phyloP scores from a whole-genome alignment of 2,797 vertebrate species.

The Anas acuta region DNA sequence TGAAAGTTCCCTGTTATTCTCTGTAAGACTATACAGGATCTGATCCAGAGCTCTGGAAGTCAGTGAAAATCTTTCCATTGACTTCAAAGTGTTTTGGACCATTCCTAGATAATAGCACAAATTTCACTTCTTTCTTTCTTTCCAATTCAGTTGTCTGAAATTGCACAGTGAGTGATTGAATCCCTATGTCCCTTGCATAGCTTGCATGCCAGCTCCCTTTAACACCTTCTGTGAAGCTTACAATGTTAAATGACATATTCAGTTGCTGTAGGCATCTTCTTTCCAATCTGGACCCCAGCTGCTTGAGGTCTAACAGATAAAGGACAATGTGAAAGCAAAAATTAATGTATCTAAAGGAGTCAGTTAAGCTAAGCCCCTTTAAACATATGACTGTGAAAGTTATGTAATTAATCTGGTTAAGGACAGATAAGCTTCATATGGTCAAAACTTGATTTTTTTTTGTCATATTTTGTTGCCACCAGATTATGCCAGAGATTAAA shows the following conservation, averaged over 20 bases:
- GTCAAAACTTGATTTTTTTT: slow-evolving; percentile 4
- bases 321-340: background rate
- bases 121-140: slow-evolving; percentile 39
- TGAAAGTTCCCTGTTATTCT: slow-evolving; percentile 32
- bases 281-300: slow-evolving; percentile 64
- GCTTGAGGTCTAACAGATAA: slow-evolving; percentile 1
- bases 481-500: background rate
- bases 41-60: slow-evolving; percentile 27
- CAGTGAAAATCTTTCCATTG: slow-evolving; percentile 26
- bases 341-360: background rate
- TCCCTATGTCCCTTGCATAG: slow-evolving; percentile 39
- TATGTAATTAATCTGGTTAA: background rate
- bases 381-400: background rate
- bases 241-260: slow-evolving; percentile 3
- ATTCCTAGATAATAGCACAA: slow-evolving; percentile 42
- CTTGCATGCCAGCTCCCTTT: slow-evolving; percentile 53
- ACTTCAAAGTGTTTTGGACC: slow-evolving; percentile 51
- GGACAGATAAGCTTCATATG: background rate
- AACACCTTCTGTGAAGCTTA: slow-evolving; percentile 52
- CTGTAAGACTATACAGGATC: slow-evolving; percentile 6
- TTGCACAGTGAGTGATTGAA: slow-evolving; percentile 34
- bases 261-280: slow-evolving; percentile 34
- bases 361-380: background rate
- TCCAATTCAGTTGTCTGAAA: background rate
- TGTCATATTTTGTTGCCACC: background rate